These are phyloP conservation scores for Agrochola litura DNA, from an alignment of 2,888 invertebrate genomes.

Conservation along the genomic window DNA sequence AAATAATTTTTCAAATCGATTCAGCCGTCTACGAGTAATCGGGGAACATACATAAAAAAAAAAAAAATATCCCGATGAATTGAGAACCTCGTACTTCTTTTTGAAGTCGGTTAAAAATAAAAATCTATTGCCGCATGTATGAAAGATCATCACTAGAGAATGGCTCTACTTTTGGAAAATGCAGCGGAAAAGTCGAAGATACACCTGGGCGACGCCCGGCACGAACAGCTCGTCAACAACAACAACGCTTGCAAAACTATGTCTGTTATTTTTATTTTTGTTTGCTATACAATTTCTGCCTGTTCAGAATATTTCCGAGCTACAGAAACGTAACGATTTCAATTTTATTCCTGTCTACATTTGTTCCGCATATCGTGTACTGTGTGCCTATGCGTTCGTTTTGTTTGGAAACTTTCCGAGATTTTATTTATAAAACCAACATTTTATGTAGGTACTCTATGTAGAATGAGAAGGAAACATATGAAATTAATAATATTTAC, in stretches of 20 bases:
- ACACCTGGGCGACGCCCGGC: no score
- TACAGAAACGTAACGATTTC: conserved; percentile 28
- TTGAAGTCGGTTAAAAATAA: no score
- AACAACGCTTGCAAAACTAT: neutral
- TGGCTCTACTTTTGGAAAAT: no score
- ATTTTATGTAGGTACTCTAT: neutral
- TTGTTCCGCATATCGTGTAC: conserved; percentile 9
- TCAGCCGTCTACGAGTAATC: no score
- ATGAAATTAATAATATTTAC: neutral
- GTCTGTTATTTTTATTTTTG: neutral
- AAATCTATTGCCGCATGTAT: no score
- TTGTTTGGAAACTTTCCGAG: conserved; percentile 20
- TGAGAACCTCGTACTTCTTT: no score
- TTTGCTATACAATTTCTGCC: conserved; percentile 13
- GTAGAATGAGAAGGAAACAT: neutral
- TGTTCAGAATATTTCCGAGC: conserved; percentile 21
- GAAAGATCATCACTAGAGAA: no score
- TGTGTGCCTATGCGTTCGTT: neutral
- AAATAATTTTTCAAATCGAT: no score
- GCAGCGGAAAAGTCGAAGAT: no score
- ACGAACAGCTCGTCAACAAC: no score
- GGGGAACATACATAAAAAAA: no score
- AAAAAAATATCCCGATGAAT: no score
- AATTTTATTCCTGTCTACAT: conserved; percentile 40
- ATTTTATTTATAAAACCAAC: conserved; percentile 5